Conservation (phyloP, 2,888 invertebrate genomes). For the Rugalucina vietnamica region DNA sequence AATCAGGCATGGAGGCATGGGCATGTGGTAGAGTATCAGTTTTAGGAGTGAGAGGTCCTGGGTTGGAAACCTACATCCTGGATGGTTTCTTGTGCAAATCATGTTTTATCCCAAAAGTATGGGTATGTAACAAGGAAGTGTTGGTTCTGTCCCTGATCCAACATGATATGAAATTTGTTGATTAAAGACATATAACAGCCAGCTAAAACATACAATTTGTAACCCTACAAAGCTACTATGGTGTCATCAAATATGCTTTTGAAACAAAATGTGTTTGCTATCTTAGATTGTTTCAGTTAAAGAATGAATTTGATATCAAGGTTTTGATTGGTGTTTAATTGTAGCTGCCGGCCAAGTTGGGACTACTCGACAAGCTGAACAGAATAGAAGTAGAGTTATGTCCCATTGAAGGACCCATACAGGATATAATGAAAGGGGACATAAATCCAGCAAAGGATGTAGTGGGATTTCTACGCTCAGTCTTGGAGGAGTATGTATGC, state of each 20-base stretch:
- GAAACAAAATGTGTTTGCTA: too few relatives aligned
- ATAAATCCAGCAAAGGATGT: conserved; percentile 97
- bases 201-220: too few relatives aligned
- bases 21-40: too few relatives aligned
- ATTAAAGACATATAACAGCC: too few relatives aligned
- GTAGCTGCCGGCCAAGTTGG: conserved; percentile 97
- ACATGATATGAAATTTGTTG: background rate
- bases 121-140: background rate
- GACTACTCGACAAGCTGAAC: conserved; percentile 96
- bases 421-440: conserved; percentile 89
- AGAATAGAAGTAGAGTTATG: conserved; percentile 97
- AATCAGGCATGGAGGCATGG: too few relatives aligned
- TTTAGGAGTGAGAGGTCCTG: too few relatives aligned
- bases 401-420: conserved; percentile 81
- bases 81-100: too few relatives aligned
- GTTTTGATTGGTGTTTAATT: conserved; percentile 67
- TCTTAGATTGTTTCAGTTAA: too few relatives aligned
- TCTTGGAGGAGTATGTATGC: conserved; percentile 85
- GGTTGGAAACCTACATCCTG: too few relatives aligned
- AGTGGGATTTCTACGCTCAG: conserved; percentile 94
- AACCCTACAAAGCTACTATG: too few relatives aligned
- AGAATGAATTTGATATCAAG: too few relatives aligned
- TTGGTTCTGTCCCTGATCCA: background rate
- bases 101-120: background rate
- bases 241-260: too few relatives aligned